Conservation (phyloP, 2,797 vertebrate genomes). For the Eleutherodactylus coqui region DNA sequence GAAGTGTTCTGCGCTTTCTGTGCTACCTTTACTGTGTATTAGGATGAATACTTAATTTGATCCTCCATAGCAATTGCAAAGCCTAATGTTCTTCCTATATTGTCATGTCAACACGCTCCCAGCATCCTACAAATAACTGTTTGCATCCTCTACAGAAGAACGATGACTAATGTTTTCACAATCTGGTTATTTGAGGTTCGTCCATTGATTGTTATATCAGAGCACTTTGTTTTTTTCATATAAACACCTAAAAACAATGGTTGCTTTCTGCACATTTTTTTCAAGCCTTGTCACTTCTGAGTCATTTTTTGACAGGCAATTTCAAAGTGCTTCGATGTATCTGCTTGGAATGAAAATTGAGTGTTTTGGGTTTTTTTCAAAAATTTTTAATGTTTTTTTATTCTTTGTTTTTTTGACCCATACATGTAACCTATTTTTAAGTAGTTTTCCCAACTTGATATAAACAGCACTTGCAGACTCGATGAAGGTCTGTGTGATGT, state of each 20-base stretch:
- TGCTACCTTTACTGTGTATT: neutral
- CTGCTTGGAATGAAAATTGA: neutral
- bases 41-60: slow-evolving; percentile 14
- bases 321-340: slow-evolving; percentile 6
- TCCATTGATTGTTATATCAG: slow-evolving; percentile 33
- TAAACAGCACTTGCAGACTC: neutral
- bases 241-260: neutral
- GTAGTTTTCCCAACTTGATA: neutral
- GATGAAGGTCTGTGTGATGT: neutral
- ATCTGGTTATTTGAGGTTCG: neutral
- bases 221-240: neutral
- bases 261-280: neutral
- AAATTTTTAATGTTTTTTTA: neutral
- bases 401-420: neutral
- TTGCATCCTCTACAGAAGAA: slow-evolving; percentile 1
- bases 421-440: neutral
- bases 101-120: neutral
- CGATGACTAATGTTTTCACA: slow-evolving; percentile 38
- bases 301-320: slow-evolving; percentile 36
- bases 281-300: slow-evolving; percentile 24
- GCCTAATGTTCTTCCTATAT: neutral
- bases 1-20: neutral
- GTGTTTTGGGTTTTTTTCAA: neutral
- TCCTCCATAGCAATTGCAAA: neutral
- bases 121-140: neutral